phyloP scores from a whole-genome alignment of 2,113 vertebrate species.

The Ceuthmochares aereus region DNA sequence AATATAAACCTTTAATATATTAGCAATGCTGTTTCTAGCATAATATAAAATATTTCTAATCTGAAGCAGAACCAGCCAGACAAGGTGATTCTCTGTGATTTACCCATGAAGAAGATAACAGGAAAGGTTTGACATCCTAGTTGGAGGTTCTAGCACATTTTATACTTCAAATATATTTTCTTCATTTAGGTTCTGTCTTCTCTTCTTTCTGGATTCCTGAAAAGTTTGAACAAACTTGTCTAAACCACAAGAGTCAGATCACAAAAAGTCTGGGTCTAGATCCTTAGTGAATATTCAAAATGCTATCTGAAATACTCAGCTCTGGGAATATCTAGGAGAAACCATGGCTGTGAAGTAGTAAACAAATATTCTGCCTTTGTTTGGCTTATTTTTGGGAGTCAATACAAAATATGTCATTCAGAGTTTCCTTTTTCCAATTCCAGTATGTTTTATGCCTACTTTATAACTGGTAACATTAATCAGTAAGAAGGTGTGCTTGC shows the following conservation, averaged over 20 bases:
- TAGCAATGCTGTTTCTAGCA: slow-evolving; percentile 12
- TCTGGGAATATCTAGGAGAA: background rate
- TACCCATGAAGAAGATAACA: background rate
- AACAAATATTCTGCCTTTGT: background rate
- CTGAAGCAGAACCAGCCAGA: background rate
- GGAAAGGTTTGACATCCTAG: background rate
- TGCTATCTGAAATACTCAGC: background rate
- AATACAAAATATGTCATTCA: background rate
- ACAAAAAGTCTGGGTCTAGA: background rate
- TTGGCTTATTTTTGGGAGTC: background rate
- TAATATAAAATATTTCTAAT: background rate
- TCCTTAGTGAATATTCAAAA: background rate
- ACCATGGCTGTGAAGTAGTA: background rate
- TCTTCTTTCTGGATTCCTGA: background rate
- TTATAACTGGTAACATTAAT: background rate
- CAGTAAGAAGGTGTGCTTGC: background rate
- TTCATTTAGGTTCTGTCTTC: background rate
- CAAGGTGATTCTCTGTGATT: background rate
- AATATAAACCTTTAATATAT: slow-evolving; percentile 33
- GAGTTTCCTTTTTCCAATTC: background rate
- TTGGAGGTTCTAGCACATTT: background rate
- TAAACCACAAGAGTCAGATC: background rate
- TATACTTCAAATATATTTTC: background rate
- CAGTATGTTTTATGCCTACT: background rate
- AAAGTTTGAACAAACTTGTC: background rate